Conservation (phyloP, 2,797 vertebrate species). For the Odontamblyopus rebecca region DNA sequence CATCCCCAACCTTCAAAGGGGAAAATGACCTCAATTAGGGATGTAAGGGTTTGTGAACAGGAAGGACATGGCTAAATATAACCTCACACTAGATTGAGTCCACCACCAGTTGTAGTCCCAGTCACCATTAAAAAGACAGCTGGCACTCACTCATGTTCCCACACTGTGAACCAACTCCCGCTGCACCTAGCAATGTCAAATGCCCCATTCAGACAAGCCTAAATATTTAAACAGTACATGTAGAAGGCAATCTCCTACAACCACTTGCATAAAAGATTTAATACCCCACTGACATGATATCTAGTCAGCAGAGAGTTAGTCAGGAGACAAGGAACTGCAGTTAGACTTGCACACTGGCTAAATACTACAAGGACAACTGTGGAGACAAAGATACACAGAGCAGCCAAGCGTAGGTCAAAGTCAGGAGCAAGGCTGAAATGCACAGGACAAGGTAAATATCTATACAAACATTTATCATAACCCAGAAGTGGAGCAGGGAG, state of each 20-base stretch:
- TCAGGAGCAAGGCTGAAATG: conserved; percentile 33
- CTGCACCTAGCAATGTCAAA: conserved; percentile 70
- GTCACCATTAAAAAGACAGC: conserved; percentile 60
- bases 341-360: conserved; percentile 44
- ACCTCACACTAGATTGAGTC: conserved; percentile 49
- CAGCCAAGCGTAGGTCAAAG: conserved; percentile 31
- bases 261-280: conserved; percentile 78
- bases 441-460: conserved; percentile 41
- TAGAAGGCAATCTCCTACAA: conserved; percentile 74
- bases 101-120: conserved; percentile 58
- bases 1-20: conserved; percentile 43
- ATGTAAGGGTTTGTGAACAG: conserved; percentile 36
- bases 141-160: conserved; percentile 66
- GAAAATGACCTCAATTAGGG: conserved; percentile 43
- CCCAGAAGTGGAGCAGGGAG: conserved; percentile 49
- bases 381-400: conserved; percentile 16
- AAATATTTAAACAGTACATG: conserved; percentile 82
- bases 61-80: conserved; percentile 72
- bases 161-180: conserved; percentile 56
- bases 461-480: conserved; percentile 61
- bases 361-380: conserved; percentile 46
- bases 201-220: conserved; percentile 64
- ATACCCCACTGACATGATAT: conserved; percentile 66
- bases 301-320: conserved; percentile 60
- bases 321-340: conserved; percentile 42